phyloP scores from a whole-genome alignment of 2,888 invertebrate genomes.

The Hydriomena furcata region DNA sequence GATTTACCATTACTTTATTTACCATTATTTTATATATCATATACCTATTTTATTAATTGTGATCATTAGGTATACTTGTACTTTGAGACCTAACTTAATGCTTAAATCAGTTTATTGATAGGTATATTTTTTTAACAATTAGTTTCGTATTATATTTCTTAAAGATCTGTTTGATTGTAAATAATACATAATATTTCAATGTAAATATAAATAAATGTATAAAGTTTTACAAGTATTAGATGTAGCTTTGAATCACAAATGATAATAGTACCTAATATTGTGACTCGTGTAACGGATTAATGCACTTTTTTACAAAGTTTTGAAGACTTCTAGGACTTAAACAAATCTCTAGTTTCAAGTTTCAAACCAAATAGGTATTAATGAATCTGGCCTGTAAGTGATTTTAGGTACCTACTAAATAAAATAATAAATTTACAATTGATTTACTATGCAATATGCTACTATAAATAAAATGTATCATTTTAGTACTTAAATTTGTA shows the following conservation, averaged over 20 bases:
- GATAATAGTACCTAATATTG: neutral
- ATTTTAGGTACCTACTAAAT: neutral
- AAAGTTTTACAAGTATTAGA: neutral
- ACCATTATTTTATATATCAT: slow-evolving; percentile 58
- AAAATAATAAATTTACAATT: slow-evolving; percentile 2
- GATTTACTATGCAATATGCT: slow-evolving; percentile 5
- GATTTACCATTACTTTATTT: slow-evolving; percentile 37
- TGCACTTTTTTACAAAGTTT: slow-evolving; percentile 20
- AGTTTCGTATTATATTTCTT: slow-evolving; percentile 26
- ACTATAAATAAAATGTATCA: slow-evolving; percentile 29
- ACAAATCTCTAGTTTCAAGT: neutral
- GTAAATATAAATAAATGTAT: slow-evolving; percentile 23
- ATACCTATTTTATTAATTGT: neutral
- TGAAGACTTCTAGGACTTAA: neutral
- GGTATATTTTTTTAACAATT: neutral
- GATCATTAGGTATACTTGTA: slow-evolving; percentile 8
- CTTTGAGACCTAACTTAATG: slow-evolving; percentile 22
- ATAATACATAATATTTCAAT: slow-evolving; percentile 49
- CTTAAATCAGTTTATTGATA: neutral
- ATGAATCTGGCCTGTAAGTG: slow-evolving; percentile 5
- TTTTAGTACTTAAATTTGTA: slow-evolving; percentile 34
- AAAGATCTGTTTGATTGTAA: slow-evolving; percentile 67
- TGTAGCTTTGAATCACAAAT: slow-evolving; percentile 6
- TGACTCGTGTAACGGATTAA: neutral
- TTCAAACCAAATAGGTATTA: neutral